Conservation (phyloP, 2,113 vertebrate species). For the Hiodon tergisus region DNA sequence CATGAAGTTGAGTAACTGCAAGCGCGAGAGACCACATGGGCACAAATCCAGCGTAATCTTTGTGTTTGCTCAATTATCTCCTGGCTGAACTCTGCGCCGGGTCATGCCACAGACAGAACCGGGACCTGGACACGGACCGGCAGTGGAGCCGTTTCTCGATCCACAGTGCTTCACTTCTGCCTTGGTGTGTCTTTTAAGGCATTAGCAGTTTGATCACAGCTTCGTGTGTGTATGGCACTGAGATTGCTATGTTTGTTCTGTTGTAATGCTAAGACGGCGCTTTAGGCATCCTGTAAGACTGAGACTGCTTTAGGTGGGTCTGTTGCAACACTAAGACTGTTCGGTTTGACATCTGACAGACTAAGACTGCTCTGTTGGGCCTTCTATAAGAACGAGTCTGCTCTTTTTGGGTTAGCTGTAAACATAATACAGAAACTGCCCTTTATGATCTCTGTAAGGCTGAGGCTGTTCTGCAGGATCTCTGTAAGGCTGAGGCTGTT, state of each 20-base stretch:
- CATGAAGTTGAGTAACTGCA: constrained; percentile 28
- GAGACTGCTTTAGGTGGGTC: neutral
- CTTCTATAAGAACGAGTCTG: neutral
- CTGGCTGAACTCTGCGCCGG: neutral
- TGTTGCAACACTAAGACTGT: too few relatives aligned
- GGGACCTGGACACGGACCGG: neutral
- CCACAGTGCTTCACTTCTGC: neutral
- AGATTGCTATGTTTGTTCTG: neutral
- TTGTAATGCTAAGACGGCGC: neutral
- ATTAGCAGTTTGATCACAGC: neutral
- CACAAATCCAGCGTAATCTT: constrained; percentile 11
- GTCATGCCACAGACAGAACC: neutral
- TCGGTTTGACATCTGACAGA: too few relatives aligned
- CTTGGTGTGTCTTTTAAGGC: neutral
- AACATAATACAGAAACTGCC: neutral
- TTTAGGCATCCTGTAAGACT: neutral
- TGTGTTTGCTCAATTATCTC: constrained; percentile 22
- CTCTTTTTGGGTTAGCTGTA: neutral
- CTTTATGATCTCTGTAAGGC: too few relatives aligned
- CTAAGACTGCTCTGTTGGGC: neutral
- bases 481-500: too few relatives aligned
- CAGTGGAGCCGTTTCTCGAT: too few relatives aligned
- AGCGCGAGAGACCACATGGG: constrained; percentile 1
- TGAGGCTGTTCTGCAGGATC: too few relatives aligned
- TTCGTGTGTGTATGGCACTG: neutral